These are phyloP conservation scores for Sphaerophoria rueppellii DNA, from an alignment of 2,888 invertebrate species.

Conservation along the genomic window DNA sequence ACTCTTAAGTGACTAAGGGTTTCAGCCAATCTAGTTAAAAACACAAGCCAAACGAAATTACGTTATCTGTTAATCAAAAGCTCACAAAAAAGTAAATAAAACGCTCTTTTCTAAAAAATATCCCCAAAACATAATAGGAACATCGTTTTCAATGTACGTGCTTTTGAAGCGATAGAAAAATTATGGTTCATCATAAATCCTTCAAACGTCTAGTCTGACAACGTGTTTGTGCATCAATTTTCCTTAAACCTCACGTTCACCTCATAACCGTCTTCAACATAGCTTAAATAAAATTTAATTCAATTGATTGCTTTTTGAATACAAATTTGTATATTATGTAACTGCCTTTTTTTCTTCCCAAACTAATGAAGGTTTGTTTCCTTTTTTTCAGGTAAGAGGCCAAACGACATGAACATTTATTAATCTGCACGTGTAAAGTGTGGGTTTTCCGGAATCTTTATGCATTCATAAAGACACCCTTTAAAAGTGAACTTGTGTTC, in stretches of 20 bases:
- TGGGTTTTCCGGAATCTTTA: slow-evolving; percentile 27
- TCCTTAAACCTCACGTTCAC: neutral
- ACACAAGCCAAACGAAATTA: too few species aligned
- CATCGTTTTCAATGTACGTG: neutral
- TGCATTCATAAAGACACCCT: slow-evolving; percentile 10
- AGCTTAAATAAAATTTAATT: slow-evolving; percentile 13
- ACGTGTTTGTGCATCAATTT: slow-evolving; percentile 26
- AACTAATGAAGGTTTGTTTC: slow-evolving; percentile 17
- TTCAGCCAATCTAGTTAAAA: too few species aligned
- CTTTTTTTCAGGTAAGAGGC: slow-evolving; percentile 46
- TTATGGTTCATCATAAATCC: slow-evolving; percentile 8
- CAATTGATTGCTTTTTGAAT: slow-evolving; percentile 29
- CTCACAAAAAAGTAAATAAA: too few species aligned
- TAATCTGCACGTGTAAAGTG: slow-evolving; percentile 8
- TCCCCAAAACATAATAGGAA: neutral
- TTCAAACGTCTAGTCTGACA: slow-evolving; percentile 1
- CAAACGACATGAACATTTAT: slow-evolving; percentile 9
- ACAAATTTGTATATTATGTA: slow-evolving; percentile 31
- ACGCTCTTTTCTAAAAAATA: neutral
- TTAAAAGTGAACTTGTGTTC: slow-evolving; percentile 8
- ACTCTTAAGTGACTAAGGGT: too few species aligned
- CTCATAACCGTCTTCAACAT: neutral
- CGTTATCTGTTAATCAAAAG: too few species aligned
- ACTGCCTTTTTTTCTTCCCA: slow-evolving; percentile 1
- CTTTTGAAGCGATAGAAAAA: neutral